phyloP scores from a whole-genome alignment of 1,140 invertebrate species.

The Orius laevigatus region DNA sequence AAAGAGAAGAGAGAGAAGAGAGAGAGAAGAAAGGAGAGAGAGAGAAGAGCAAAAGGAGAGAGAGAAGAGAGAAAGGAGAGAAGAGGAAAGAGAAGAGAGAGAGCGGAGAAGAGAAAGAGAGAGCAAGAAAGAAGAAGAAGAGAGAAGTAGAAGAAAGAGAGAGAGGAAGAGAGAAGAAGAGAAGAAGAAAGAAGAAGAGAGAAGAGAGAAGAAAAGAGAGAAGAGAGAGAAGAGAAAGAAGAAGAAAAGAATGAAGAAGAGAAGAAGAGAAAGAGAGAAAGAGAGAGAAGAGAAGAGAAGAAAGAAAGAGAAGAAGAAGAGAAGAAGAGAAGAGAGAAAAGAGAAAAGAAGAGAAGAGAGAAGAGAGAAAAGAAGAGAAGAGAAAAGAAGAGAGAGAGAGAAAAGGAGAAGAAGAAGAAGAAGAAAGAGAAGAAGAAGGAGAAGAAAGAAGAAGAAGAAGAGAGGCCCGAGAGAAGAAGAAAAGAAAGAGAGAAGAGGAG shows the following conservation, averaged over 20 bases:
- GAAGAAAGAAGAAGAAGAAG: too few relatives aligned
- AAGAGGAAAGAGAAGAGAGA: background rate
- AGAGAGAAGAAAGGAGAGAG: background rate
- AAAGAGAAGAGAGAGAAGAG: background rate
- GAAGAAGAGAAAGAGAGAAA: background rate
- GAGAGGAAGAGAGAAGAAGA: background rate
- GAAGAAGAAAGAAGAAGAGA: conserved; percentile 1
- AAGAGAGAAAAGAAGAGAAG: background rate
- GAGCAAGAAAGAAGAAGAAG: background rate
- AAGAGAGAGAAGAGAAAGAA: background rate
- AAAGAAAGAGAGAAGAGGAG: background rate
- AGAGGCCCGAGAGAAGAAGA: background rate
- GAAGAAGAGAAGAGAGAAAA: background rate
- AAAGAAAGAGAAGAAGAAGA: background rate
- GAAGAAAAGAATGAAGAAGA: background rate
- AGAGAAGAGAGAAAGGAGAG: background rate
- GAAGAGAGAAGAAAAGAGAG: background rate
- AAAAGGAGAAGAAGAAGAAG: too few relatives aligned
- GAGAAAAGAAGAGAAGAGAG: background rate
- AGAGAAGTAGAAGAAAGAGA: background rate
- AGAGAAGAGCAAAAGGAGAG: background rate
- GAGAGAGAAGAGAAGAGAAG: background rate
- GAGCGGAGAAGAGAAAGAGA: background rate
- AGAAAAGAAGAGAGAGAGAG: background rate
- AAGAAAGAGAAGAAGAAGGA: background rate